A percentile compares a stretch with the other conserved stretches of the same genome.
These are phyloP conservation scores for Cyprinus carpio DNA, from an alignment of 2,113 vertebrate genomes.

Conservation along the genomic window DNA sequence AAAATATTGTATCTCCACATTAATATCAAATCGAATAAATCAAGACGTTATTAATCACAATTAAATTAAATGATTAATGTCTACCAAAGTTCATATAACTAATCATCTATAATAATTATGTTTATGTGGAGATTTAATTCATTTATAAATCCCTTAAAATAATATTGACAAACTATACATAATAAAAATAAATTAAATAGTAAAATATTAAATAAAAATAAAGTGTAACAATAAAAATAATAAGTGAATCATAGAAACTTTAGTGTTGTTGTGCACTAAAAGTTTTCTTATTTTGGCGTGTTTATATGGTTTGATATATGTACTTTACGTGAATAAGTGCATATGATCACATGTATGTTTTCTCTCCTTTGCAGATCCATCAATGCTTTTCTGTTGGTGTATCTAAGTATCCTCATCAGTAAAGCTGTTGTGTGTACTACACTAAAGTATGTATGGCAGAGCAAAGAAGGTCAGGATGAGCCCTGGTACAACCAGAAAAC, in stretches of 20 bases:
- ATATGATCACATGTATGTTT: neutral
- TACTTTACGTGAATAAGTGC: neutral
- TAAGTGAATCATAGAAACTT: too few species aligned
- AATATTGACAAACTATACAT: neutral
- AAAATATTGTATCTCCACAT: neutral
- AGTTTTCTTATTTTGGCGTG: neutral
- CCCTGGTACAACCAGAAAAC: conserved; percentile 98
- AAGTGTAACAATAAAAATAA: too few species aligned
- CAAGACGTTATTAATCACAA: neutral
- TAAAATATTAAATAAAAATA: too few species aligned
- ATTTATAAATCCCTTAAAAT: neutral
- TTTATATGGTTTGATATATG: neutral
- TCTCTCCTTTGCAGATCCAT: conserved; percentile 83
- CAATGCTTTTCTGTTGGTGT: conserved; percentile 94
- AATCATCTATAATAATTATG: too few species aligned
- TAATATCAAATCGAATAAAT: neutral
- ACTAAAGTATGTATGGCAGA: conserved; percentile 94
- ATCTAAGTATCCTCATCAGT: conserved; percentile 90
- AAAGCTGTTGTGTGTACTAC: conserved; percentile 93
- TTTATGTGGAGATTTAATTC: too few species aligned
- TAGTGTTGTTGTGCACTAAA: too few species aligned
- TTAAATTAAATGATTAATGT: neutral
- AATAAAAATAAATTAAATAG: neutral
- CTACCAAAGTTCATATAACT: neutral
- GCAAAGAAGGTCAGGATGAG: conserved; percentile 84